Conservation (phyloP, 1,140 invertebrate species). For the Cryptotermes secundus region DNA sequence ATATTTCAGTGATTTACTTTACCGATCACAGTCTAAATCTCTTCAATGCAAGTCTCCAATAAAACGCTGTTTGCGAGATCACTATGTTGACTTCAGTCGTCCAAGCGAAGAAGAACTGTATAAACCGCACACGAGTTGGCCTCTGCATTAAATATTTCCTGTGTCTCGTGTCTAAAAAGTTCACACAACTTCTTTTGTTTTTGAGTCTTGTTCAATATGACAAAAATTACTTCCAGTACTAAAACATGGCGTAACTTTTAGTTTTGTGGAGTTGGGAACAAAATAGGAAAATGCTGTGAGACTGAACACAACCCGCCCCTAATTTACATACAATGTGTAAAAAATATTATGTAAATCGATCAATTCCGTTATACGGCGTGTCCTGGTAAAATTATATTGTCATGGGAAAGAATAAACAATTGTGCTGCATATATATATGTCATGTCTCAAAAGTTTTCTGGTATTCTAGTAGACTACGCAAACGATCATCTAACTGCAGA, state of each 20-base stretch:
- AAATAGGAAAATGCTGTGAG: slow-evolving; percentile 8
- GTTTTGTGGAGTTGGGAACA: neutral
- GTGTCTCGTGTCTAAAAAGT: neutral
- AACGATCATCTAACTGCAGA: too few relatives aligned
- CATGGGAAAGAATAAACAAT: slow-evolving; percentile 3
- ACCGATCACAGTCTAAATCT: too few relatives aligned
- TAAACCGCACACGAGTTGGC: too few relatives aligned
- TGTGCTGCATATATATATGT: neutral
- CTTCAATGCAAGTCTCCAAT: too few relatives aligned
- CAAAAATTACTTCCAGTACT: neutral
- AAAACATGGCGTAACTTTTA: neutral
- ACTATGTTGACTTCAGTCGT: too few relatives aligned
- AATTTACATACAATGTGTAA: slow-evolving; percentile 20
- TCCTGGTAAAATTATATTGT: neutral
- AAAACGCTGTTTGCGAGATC: too few relatives aligned
- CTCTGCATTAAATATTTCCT: neutral
- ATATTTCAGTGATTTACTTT: too few relatives aligned
- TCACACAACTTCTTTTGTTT: neutral
- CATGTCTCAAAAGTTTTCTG: neutral
- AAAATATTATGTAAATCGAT: slow-evolving; percentile 19
- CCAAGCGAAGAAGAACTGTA: too few relatives aligned
- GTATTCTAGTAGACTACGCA: too few relatives aligned
- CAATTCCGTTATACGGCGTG: slow-evolving; percentile 17
- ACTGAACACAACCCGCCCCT: neutral
- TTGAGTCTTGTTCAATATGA: neutral